These are phyloP conservation scores for Oxycera nigricornis DNA, from an alignment of 2,888 invertebrate species.

Conservation along the genomic window DNA sequence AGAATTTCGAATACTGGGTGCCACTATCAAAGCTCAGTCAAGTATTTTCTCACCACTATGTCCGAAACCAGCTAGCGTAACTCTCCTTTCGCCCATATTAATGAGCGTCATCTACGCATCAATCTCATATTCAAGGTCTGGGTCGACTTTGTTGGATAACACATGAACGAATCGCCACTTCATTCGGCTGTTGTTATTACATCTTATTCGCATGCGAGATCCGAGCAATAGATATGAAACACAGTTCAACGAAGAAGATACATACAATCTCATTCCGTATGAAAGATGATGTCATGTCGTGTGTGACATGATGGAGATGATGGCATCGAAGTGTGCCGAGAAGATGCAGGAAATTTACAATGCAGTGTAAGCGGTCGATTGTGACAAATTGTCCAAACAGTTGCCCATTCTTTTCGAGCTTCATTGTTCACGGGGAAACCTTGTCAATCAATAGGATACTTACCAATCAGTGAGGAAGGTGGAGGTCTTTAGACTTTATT, in stretches of 20 bases:
- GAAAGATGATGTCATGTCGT: conserved; percentile 13
- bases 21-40: too few species aligned
- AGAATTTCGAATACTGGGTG: too few species aligned
- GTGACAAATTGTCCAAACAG: not conserved
- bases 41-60: not conserved
- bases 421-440: too few species aligned
- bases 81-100: not conserved
- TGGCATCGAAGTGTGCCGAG: not conserved
- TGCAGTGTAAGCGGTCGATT: not conserved
- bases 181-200: not conserved
- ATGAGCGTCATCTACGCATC: conserved; percentile 26
- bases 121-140: conserved; percentile 11
- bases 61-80: not conserved
- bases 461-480: too few species aligned
- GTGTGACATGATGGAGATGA: not conserved
- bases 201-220: not conserved
- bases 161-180: not conserved
- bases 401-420: too few species aligned
- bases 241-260: not conserved
- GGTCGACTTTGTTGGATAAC: conserved; percentile 10
- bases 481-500: too few species aligned
- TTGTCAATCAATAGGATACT: too few species aligned
- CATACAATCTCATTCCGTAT: not conserved
- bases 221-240: not conserved
- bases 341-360: not conserved